A percentile compares a stretch with the other conserved stretches of the same genome.
These are phyloP conservation scores for Drosophila kokeensis DNA, from an alignment of 2,888 invertebrate species.

Conservation along the genomic window DNA sequence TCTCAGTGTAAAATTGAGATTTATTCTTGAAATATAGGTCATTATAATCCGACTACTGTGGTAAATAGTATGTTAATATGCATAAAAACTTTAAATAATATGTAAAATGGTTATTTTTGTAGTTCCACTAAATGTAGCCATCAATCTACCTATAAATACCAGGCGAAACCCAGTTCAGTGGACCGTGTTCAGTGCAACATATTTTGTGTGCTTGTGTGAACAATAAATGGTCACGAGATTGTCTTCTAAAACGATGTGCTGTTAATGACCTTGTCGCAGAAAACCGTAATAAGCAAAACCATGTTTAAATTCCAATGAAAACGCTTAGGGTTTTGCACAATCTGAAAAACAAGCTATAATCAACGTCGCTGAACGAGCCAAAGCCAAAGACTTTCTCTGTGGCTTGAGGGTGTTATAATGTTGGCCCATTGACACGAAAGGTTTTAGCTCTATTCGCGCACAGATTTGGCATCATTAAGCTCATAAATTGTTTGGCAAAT, in stretches of 20 bases:
- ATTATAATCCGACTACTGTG: not conserved
- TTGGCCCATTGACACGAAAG: conserved; percentile 70
- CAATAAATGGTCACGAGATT: conserved; percentile 20
- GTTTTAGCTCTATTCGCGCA: conserved; percentile 33
- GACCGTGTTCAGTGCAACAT: conserved; percentile 19
- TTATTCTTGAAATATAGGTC: not conserved
- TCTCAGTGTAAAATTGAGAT: conserved; percentile 2
- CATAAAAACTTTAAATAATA: conserved; percentile 3
- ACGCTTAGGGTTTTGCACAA: conserved; percentile 60
- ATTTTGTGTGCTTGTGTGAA: conserved; percentile 29
- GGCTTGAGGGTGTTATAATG: conserved; percentile 61
- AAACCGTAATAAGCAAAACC: conserved; percentile 43
- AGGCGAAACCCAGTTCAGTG: not conserved
- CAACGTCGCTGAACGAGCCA: conserved; percentile 7
- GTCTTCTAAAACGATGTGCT: conserved; percentile 38
- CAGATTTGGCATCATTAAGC: conserved; percentile 69
- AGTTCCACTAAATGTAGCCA: conserved; percentile 11
- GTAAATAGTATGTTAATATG: not conserved
- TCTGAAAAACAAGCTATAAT: conserved; percentile 35
- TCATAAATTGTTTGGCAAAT: conserved; percentile 50
- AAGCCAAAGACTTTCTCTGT: conserved; percentile 63
- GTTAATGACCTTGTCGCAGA: conserved; percentile 52
- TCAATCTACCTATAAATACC: not conserved
- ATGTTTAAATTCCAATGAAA: conserved; percentile 52
- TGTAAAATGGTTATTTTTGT: conserved; percentile 9